Base-by-base conservation (phyloP, 1,140 invertebrate genomes). In the Onthophagus taurus region DNA sequence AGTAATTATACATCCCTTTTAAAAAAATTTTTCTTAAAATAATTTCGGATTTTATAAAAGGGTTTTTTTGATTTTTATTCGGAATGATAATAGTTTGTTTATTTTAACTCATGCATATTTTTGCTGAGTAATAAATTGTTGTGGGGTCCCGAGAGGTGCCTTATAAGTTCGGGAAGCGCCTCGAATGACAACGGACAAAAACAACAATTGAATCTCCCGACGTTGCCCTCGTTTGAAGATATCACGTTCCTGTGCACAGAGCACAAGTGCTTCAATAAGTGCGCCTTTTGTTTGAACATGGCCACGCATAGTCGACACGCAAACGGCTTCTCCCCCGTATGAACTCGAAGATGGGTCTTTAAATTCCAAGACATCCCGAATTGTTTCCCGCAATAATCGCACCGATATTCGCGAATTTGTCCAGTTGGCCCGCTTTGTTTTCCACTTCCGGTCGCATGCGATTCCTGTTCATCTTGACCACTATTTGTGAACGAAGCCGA, bases 281-380 rank as follows among this genome's bases (percentile, higher is more conserved):
- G 85, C 2, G 85, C 85, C 63, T 89, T 89, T 52, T 89, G 85
- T 61, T 88, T 88, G 63, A 89, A 89, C 84, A 87, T 88, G 19
- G 85, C 84, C 11, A 87, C 83, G 58, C 85, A 90, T 1, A 89
- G 72, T 50, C 84, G 72, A 72, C 85, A 90, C 29, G 84, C 85
- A 55, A 88, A 89, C 4, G 85, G 86, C 60, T 88, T 90, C 53
- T 89, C 86, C 33, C 85, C 86, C 0, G 85, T 89, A 58, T 89
- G 85, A 11, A 89, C 83, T 59, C 85, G 72, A 23, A 88, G 67
- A 67, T 89, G 85, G 31, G 85, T 88, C 62, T 89, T 87, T 49
- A 88, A 70, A 69, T 89, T 89, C 85, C 85, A 88, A 1, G 83
- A 86, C 84, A 88, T 88, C 23, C 84, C 85, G 57, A 89, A 89